phyloP scores from a whole-genome alignment of 1,140 invertebrate species.

The Bombus sylvicola region DNA sequence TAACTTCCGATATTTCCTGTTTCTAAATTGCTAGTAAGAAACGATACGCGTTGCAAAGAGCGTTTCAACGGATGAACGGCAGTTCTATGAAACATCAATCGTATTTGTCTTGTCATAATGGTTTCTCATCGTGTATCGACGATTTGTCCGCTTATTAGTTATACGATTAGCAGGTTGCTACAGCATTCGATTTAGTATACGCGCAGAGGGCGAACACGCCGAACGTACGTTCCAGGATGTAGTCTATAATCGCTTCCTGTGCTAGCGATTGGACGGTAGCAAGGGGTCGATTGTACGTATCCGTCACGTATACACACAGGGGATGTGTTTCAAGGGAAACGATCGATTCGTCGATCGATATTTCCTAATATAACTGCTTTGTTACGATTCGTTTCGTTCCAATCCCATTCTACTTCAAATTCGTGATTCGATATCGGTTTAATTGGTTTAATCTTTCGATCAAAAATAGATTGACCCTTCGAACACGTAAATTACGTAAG shows the following conservation, averaged over 20 bases:
- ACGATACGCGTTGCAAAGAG: background rate
- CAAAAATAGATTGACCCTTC: background rate
- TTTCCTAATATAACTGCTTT: slow-evolving; percentile 53
- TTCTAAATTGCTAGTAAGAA: background rate
- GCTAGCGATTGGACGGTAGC: slow-evolving; percentile 66
- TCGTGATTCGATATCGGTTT: background rate
- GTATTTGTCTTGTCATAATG: background rate
- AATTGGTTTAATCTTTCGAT: background rate
- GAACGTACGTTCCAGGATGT: slow-evolving; percentile 68
- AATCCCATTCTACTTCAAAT: background rate
- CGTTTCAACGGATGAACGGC: background rate
- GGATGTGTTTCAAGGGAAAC: slow-evolving; percentile 58
- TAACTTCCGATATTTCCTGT: background rate
- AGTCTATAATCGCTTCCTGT: slow-evolving; percentile 72
- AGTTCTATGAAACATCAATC: background rate
- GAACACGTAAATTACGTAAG: background rate
- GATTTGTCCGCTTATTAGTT: slow-evolving; percentile 41
- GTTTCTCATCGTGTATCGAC: background rate
- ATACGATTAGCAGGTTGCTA: slow-evolving; percentile 39
- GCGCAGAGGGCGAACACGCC: slow-evolving; percentile 54
- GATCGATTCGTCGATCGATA: slow-evolving; percentile 67
- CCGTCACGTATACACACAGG: slow-evolving; percentile 58
- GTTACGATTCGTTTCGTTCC: background rate
- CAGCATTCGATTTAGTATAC: slow-evolving; percentile 65
- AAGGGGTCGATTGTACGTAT: slow-evolving; percentile 68